phyloP scores from a whole-genome alignment of 2,888 invertebrate genomes.

The Keiferia lycopersicella region DNA sequence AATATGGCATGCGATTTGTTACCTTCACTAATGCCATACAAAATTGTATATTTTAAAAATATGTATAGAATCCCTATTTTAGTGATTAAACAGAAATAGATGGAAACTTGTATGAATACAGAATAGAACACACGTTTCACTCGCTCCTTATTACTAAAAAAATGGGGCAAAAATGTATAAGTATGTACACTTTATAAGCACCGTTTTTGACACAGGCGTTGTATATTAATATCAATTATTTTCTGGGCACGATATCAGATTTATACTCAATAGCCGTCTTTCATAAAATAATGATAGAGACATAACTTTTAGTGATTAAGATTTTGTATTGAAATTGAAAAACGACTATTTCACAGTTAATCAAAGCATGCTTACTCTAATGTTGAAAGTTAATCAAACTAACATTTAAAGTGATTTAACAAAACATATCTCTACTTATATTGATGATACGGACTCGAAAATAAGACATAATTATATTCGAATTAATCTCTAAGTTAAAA shows the following conservation, averaged over 20 bases:
- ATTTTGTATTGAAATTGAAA: conserved; percentile 38
- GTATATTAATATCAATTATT: conserved; percentile 56
- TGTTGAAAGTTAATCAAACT: conserved; percentile 58
- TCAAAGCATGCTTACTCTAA: conserved; percentile 53
- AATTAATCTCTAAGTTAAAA: conserved; percentile 52
- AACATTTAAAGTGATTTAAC: conserved; percentile 57
- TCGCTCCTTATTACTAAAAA: conserved; percentile 59
- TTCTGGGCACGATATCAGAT: conserved; percentile 50
- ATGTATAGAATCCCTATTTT: conserved; percentile 29
- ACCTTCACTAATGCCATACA: conserved; percentile 22
- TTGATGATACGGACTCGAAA: conserved; percentile 45
- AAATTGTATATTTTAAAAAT: conserved; percentile 19
- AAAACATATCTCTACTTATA: conserved; percentile 56
- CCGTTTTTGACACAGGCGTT: conserved; percentile 68
- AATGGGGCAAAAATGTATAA: conserved; percentile 58
- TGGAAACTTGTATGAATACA: conserved; percentile 25
- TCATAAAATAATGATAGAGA: conserved; percentile 23
- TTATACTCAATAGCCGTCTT: conserved; percentile 32
- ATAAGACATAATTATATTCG: conserved; percentile 54
- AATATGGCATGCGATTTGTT: conserved; percentile 22
- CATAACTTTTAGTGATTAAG: conserved; percentile 20
- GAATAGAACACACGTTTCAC: conserved; percentile 37
- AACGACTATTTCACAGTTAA: conserved; percentile 49
- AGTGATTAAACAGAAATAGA: conserved; percentile 19
- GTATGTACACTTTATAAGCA: conserved; percentile 70